Conservation (phyloP, 2,113 vertebrate genomes). For the Eonycteris spelaea region DNA sequence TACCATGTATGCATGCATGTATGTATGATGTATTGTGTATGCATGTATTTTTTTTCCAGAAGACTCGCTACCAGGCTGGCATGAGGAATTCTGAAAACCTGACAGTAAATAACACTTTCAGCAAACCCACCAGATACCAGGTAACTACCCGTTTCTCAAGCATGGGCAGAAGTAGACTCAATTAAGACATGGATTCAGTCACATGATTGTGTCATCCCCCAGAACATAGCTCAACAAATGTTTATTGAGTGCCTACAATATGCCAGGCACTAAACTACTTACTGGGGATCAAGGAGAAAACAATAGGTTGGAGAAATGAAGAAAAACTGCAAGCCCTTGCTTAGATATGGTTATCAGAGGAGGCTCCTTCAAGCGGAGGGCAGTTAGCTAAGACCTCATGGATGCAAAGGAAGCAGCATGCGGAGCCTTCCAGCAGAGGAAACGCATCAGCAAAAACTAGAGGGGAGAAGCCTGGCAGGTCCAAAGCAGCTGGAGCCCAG, state of each 20-base stretch:
- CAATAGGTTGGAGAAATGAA: not conserved
- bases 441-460: not conserved
- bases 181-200: not conserved
- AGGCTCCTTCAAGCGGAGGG: not conserved
- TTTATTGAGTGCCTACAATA: not conserved
- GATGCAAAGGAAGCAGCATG: not conserved
- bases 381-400: not conserved
- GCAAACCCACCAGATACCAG: conserved; percentile 95
- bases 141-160: conserved; percentile 76
- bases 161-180: not conserved
- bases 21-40: not conserved
- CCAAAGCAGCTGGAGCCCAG: not conserved
- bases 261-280: not conserved
- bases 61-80: conserved; percentile 87
- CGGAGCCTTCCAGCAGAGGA: not conserved
- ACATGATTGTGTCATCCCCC: not conserved
- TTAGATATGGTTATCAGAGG: not conserved
- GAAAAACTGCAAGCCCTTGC: not conserved
- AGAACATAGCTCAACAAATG: not conserved
- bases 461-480: not conserved
- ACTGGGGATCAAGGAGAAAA: not conserved
- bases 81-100: conserved; percentile 87
- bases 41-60: conserved; percentile 78
- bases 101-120: conserved; percentile 88
- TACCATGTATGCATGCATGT: too few species aligned